Percentiles rank a stretch among this genome's conserved stretches.
These are phyloP conservation scores for Oreocharis arfaki DNA, from an alignment of 2,113 vertebrate species.

Conservation along the genomic window DNA sequence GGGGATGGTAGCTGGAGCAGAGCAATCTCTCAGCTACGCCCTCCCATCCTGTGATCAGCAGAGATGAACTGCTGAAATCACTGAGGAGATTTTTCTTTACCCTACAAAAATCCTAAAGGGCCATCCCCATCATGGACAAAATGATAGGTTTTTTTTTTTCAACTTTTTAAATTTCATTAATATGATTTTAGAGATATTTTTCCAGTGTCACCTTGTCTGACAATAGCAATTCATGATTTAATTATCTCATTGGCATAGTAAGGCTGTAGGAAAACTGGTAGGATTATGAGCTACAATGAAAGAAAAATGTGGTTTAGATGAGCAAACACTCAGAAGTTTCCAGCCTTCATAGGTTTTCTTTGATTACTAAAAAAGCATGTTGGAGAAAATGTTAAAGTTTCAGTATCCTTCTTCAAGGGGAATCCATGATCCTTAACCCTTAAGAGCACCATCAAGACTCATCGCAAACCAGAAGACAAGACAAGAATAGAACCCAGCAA, in stretches of 20 bases:
- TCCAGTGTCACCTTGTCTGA: background rate
- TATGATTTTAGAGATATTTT: background rate
- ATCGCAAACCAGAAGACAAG: background rate
- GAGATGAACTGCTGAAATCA: background rate
- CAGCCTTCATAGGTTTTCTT: background rate
- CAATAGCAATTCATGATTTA: background rate
- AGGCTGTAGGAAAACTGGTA: background rate
- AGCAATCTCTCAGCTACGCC: rapidly evolving
- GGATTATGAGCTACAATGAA: background rate
- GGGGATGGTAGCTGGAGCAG: background rate
- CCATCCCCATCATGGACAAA: background rate
- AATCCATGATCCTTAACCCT: background rate
- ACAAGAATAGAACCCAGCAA: background rate
- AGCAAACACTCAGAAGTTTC: background rate
- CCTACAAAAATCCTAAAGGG: background rate
- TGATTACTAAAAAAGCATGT: background rate
- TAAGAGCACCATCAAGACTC: background rate
- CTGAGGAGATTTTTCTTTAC: background rate
- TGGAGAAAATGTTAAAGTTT: background rate
- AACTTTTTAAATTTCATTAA: background rate
- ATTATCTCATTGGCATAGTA: background rate
- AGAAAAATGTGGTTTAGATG: background rate
- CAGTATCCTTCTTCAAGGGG: background rate
- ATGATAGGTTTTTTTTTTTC: background rate
- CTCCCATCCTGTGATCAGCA: background rate